Conservation (phyloP, 2,797 vertebrate species). For the Gephyroberyx darwinii region DNA sequence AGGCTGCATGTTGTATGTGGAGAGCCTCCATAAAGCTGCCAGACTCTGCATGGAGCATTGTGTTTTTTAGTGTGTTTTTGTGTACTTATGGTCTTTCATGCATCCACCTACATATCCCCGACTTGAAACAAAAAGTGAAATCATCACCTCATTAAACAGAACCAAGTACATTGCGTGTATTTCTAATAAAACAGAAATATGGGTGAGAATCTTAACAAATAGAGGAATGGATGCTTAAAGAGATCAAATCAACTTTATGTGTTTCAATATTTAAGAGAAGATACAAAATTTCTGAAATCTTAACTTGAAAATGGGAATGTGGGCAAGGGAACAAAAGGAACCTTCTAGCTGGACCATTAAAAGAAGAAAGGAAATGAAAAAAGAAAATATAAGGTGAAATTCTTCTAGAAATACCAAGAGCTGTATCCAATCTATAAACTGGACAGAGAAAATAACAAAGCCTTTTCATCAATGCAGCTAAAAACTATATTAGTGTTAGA, state of each 20-base stretch:
- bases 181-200: too few species aligned
- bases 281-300: not conserved
- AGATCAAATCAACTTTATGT: not conserved
- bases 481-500: not conserved
- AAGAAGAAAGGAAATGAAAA: too few species aligned
- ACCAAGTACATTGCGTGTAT: too few species aligned
- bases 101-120: not conserved
- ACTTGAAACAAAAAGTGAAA: not conserved
- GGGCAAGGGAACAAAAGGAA: too few species aligned
- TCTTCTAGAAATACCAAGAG: not conserved
- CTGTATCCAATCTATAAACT: not conserved
- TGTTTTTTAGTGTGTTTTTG: not conserved
- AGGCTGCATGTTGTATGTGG: conserved; percentile 39
- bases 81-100: not conserved
- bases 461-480: not conserved
- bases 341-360: too few species aligned
- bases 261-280: too few species aligned
- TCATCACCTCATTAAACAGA: too few species aligned
- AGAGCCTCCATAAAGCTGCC: conserved; percentile 30
- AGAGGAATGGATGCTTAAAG: too few species aligned
- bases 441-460: not conserved
- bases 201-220: too few species aligned
- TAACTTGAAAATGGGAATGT: not conserved
- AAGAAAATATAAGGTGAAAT: not conserved
- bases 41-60: not conserved